Evolutionary conservation across 2,888 invertebrate species (phyloP).

Genomic region (Cerastis leucographa): DNA sequence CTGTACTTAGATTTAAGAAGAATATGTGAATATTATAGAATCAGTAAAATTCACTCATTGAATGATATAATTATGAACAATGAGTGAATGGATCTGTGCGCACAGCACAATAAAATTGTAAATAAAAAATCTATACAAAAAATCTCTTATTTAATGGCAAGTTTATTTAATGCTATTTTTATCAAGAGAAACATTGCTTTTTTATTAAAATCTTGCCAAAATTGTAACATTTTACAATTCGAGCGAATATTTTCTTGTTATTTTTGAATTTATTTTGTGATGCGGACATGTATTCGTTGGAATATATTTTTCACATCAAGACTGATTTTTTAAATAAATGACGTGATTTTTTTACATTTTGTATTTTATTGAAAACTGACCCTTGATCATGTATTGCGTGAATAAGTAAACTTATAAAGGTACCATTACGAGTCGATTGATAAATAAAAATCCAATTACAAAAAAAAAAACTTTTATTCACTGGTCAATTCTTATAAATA

Average conservation of each 20-base stretch:
- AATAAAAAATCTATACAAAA: not conserved
- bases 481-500: constrained; percentile 30
- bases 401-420: not conserved
- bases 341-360: constrained; percentile 40
- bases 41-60: constrained; percentile 9
- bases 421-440: not conserved
- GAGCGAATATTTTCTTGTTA: constrained; percentile 35
- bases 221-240: constrained; percentile 25
- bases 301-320: constrained; percentile 59
- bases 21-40: constrained; percentile 26
- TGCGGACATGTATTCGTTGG: constrained; percentile 47
- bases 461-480: constrained; percentile 44
- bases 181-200: not conserved
- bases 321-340: constrained; percentile 69
- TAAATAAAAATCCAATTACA: constrained; percentile 15
- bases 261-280: constrained; percentile 52
- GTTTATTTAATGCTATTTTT: not conserved
- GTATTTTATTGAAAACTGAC: constrained; percentile 60
- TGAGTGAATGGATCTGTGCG: not conserved
- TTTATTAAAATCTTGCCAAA: not conserved
- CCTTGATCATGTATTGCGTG: not conserved
- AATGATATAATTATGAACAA: constrained; percentile 18
- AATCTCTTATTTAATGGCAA: not conserved
- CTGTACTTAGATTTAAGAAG: constrained; percentile 60
- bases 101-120: not conserved